These are phyloP conservation scores for Pardosa pseudoannulata DNA, from an alignment of 2,888 invertebrate genomes.

Conservation along the genomic window DNA sequence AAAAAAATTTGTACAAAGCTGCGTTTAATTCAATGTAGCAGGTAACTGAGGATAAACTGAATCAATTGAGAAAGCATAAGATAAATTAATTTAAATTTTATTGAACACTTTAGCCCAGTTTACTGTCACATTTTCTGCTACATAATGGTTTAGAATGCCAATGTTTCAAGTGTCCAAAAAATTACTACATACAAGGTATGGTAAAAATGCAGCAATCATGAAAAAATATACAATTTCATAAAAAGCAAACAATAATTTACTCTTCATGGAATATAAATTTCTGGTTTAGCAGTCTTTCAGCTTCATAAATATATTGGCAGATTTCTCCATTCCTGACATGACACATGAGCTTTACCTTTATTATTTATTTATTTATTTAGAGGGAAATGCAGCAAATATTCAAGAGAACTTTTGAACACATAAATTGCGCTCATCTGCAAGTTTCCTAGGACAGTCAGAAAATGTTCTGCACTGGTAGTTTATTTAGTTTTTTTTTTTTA, in stretches of 20 bases:
- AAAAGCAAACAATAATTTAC: constrained; percentile 5
- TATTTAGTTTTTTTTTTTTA: constrained; percentile 19
- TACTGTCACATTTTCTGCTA: not conserved
- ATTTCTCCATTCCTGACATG: not conserved
- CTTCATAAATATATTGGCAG: constrained; percentile 2
- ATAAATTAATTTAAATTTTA: too few species aligned
- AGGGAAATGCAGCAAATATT: constrained; percentile 25
- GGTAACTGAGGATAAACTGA: too few species aligned
- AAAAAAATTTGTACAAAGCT: too few species aligned
- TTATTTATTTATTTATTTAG: too few species aligned
- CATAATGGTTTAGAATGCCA: not conserved
- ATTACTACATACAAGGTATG: not conserved
- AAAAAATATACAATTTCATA: constrained; percentile 18
- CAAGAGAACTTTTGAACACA: constrained; percentile 2
- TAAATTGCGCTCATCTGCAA: constrained; percentile 29
- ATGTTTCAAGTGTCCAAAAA: not conserved
- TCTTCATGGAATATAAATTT: constrained; percentile 15
- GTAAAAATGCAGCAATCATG: constrained; percentile 21
- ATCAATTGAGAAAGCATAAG: too few species aligned
- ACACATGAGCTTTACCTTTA: not conserved
- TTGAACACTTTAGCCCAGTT: too few species aligned
- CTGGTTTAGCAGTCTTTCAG: not conserved
- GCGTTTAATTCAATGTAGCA: too few species aligned
- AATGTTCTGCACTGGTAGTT: constrained; percentile 26
- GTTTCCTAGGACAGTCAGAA: constrained; percentile 43